A percentile compares a stretch with the other conserved stretches of the same genome.
Conservation (phyloP, 2,888 invertebrate species). For the Dendrolimus pini region DNA sequence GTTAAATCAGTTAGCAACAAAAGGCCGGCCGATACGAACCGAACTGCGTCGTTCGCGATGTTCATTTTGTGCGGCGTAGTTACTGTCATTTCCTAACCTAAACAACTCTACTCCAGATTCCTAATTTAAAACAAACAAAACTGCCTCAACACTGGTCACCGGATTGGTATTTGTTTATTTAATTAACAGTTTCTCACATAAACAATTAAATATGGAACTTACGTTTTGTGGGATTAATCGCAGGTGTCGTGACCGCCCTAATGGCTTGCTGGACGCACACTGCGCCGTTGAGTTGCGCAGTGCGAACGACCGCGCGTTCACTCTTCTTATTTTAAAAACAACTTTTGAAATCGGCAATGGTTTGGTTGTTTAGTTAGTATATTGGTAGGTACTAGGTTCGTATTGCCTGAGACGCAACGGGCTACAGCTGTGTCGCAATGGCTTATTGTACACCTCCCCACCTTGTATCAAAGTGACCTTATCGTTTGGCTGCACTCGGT, state of each 20-base stretch:
- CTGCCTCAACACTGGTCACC: slow-evolving; percentile 10
- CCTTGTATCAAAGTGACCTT: slow-evolving; percentile 57
- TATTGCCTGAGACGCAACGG: slow-evolving; percentile 6
- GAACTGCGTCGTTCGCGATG: slow-evolving; percentile 60
- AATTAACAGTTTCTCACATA: slow-evolving; percentile 26
- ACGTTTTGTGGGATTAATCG: slow-evolving; percentile 34
- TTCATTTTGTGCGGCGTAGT: slow-evolving; percentile 57
- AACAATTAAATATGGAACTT: slow-evolving; percentile 27
- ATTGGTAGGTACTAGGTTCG: slow-evolving; percentile 7
- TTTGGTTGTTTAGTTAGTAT: slow-evolving; percentile 6
- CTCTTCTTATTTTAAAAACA: slow-evolving; percentile 39
- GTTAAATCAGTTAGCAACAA: slow-evolving; percentile 63
- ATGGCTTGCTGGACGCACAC: slow-evolving; percentile 49
- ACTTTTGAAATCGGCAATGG: slow-evolving; percentile 30
- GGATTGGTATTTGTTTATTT: slow-evolving; percentile 14
- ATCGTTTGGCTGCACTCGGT: slow-evolving; percentile 61
- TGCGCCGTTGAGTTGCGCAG: slow-evolving; percentile 40
- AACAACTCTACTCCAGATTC: slow-evolving; percentile 21
- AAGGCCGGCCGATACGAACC: slow-evolving; percentile 47
- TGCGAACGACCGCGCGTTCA: slow-evolving; percentile 38
- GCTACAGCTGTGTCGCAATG: slow-evolving; percentile 37
- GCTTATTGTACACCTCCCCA: slow-evolving; percentile 44
- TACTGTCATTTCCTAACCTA: slow-evolving; percentile 53
- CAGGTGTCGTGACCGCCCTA: slow-evolving; percentile 41
- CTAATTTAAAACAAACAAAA: neutral